phyloP scores from a whole-genome alignment of 2,113 vertebrate genomes.

The Oostethus manadensis region DNA sequence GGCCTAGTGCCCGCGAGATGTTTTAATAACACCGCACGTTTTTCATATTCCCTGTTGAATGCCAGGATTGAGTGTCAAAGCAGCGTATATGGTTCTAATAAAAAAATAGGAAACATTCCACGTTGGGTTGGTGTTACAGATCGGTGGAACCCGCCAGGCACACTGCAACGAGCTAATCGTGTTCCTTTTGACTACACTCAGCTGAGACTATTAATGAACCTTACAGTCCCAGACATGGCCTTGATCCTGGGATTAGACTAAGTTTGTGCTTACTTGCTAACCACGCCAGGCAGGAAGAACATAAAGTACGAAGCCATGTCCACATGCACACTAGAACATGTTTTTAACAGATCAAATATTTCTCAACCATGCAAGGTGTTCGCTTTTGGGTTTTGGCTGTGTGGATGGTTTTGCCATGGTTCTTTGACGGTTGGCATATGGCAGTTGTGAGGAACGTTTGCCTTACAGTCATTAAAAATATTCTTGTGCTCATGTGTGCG shows the following conservation, averaged over 20 bases:
- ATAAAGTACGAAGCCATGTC: not conserved
- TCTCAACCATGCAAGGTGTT: too few relatives aligned
- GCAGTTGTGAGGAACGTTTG: too few relatives aligned
- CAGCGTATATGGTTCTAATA: too few relatives aligned
- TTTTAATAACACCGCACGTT: too few relatives aligned
- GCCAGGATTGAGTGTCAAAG: too few relatives aligned
- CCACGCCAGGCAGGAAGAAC: not conserved
- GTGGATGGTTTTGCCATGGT: not conserved
- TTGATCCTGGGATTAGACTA: slow-evolving; percentile 59
- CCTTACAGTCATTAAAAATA: not conserved
- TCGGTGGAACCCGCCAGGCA: slow-evolving; percentile 21
- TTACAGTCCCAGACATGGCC: slow-evolving; percentile 26
- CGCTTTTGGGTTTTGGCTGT: not conserved
- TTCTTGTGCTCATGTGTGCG: not conserved
- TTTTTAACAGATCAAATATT: too few relatives aligned
- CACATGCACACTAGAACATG: not conserved
- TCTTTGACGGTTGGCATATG: too few relatives aligned
- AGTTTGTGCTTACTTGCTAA: slow-evolving; percentile 38
- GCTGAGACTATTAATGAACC: slow-evolving; percentile 48
- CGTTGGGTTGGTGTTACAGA: slow-evolving; percentile 4
- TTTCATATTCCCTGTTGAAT: too few relatives aligned
- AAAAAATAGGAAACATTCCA: too few relatives aligned
- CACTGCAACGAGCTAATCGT: slow-evolving; percentile 40
- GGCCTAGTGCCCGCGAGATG: too few relatives aligned
- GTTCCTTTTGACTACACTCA: slow-evolving; percentile 42